A percentile compares a stretch with the other conserved stretches of the same genome.
Conservation (phyloP, 2,888 invertebrate genomes). For the Habrosyne pyritoides region DNA sequence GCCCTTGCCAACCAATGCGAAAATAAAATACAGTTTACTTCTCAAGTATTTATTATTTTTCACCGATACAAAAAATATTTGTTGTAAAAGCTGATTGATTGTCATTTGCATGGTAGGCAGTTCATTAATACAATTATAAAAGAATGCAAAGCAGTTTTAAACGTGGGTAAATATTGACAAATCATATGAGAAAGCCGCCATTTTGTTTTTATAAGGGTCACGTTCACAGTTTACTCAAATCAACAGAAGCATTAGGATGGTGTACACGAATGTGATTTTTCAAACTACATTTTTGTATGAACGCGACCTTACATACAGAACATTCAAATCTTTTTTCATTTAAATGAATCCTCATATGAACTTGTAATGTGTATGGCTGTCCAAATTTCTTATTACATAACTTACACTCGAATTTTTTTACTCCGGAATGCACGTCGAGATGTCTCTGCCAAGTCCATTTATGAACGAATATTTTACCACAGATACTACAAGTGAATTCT, state of each 20-base stretch:
- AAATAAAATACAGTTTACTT: too few relatives aligned
- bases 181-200: neutral
- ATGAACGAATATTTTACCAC: slow-evolving; percentile 25
- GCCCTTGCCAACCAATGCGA: too few relatives aligned
- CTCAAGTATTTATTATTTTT: too few relatives aligned
- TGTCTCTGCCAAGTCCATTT: slow-evolving; percentile 31
- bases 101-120: too few relatives aligned
- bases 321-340: slow-evolving; percentile 46
- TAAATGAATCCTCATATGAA: slow-evolving; percentile 48
- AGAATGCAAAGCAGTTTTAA: too few relatives aligned
- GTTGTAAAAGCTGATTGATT: too few relatives aligned
- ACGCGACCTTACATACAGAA: slow-evolving; percentile 39
- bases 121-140: too few relatives aligned
- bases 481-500: slow-evolving; percentile 25
- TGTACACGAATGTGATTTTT: slow-evolving; percentile 35
- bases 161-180: neutral
- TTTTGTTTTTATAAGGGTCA: neutral
- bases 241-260: neutral
- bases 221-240: neutral
- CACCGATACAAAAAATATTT: too few relatives aligned
- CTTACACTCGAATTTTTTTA: slow-evolving; percentile 63
- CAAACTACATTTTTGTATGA: slow-evolving; percentile 51
- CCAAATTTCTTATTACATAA: slow-evolving; percentile 57
- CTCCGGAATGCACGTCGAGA: slow-evolving; percentile 27
- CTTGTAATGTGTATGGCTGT: slow-evolving; percentile 37